phyloP scores from a whole-genome alignment of 2,888 invertebrate genomes.

The Rhamnusium bicolor region DNA sequence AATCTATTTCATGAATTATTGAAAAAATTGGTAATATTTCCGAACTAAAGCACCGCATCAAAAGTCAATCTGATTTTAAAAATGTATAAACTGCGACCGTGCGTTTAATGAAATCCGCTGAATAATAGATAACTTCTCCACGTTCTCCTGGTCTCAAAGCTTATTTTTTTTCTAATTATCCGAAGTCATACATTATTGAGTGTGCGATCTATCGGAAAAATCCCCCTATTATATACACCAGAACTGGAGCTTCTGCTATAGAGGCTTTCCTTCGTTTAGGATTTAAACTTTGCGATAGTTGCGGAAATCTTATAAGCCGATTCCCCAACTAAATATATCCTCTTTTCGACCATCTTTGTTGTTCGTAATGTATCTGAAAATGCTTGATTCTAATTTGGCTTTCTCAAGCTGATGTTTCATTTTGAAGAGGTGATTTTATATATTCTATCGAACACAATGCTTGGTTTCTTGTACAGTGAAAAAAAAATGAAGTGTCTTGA shows the following conservation, averaged over 20 bases:
- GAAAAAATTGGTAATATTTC: neutral
- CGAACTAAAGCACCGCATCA: neutral
- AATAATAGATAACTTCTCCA: slow-evolving; percentile 9
- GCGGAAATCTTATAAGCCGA: slow-evolving; percentile 33
- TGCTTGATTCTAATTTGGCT: neutral
- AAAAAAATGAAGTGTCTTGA: too few species aligned
- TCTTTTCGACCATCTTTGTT: slow-evolving; percentile 25
- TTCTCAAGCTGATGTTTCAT: neutral
- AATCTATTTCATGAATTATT: slow-evolving; percentile 1
- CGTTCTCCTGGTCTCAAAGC: neutral
- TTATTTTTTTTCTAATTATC: slow-evolving; percentile 31
- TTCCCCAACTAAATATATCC: slow-evolving; percentile 29
- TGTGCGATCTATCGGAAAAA: slow-evolving; percentile 21
- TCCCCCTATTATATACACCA: slow-evolving; percentile 22
- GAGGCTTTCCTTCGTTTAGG: slow-evolving; percentile 25
- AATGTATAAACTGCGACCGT: neutral
- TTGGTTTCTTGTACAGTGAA: too few species aligned
- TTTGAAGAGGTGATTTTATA: neutral
- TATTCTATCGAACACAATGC: neutral
- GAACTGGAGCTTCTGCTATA: slow-evolving; percentile 2
- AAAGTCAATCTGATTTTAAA: neutral
- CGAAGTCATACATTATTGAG: slow-evolving; percentile 25
- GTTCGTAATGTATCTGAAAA: slow-evolving; percentile 20
- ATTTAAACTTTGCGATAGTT: slow-evolving; percentile 33
- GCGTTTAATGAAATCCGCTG: neutral